Percentiles rank a stretch among this genome's conserved stretches.
Evolutionary conservation across 2,888 invertebrate genomes (phyloP).

Genomic region (Eristalinus aeneus): DNA sequence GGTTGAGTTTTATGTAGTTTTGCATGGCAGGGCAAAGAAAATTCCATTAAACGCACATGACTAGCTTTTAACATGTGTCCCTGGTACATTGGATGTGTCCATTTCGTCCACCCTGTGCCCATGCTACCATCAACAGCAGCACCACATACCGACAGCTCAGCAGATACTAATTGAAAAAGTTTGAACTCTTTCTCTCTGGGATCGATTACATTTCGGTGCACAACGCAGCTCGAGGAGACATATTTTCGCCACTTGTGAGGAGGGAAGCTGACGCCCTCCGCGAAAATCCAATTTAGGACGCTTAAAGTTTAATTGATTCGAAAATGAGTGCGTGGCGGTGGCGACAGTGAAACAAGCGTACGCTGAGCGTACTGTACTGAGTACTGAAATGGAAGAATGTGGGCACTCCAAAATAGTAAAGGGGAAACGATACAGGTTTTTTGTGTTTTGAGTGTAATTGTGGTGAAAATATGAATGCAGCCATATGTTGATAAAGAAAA

Average conservation of each 20-base stretch:
- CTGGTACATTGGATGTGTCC: neutral
- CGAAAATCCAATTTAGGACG: conserved; percentile 42
- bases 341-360: conserved; percentile 7
- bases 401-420: too few species aligned
- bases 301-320: conserved; percentile 50
- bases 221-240: neutral
- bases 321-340: conserved; percentile 25
- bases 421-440: too few species aligned
- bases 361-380: too few species aligned
- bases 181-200: conserved; percentile 31
- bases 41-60: conserved; percentile 67
- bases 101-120: too few species aligned
- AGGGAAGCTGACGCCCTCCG: neutral
- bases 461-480: too few species aligned
- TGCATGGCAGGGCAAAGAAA: conserved; percentile 54
- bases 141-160: neutral
- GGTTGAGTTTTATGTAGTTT: conserved; percentile 67
- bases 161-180: conserved; percentile 64
- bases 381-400: too few species aligned
- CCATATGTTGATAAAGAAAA: too few species aligned
- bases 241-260: neutral
- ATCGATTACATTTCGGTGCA: conserved; percentile 37
- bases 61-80: conserved; percentile 67
- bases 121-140: neutral
- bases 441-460: too few species aligned